Percentiles rank a stretch among this genome's conserved stretches.
These are phyloP conservation scores for Chiroxiphia lanceolata DNA, from an alignment of 2,797 vertebrate species.

Conservation along the genomic window DNA sequence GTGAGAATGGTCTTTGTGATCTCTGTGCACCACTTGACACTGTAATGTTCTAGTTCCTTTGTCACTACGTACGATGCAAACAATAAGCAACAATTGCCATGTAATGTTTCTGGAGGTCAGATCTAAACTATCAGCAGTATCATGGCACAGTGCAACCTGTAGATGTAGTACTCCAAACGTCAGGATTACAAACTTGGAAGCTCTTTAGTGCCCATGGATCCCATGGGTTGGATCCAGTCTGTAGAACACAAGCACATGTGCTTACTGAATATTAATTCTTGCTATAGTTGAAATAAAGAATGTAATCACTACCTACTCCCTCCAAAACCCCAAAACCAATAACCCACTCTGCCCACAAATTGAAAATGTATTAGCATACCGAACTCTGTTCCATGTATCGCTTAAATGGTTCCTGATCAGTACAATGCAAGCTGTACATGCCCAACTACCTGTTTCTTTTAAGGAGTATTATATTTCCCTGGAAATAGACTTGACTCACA, in stretches of 20 bases:
- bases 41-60: not conserved
- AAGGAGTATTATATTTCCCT: slow-evolving; percentile 5
- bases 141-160: not conserved
- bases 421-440: not conserved
- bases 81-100: not conserved
- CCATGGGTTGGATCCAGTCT: not conserved
- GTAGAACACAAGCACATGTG: not conserved
- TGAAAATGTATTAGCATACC: not conserved
- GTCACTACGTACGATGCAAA: not conserved
- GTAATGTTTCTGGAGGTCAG: not conserved
- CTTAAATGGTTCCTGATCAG: not conserved
- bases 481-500: slow-evolving; percentile 30
- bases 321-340: not conserved
- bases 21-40: not conserved
- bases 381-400: not conserved
- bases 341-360: not conserved
- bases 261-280: not conserved
- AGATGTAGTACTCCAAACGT: not conserved
- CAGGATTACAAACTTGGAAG: not conserved
- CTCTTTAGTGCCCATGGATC: not conserved
- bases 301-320: rapidly evolving
- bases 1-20: rapidly evolving
- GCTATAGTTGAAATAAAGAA: not conserved
- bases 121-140: not conserved
- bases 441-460: slow-evolving; percentile 11